These are phyloP conservation scores for Stichopus horrens DNA, from an alignment of 53 echinoderm and acorn worm genomes.

Conservation along the genomic window DNA sequence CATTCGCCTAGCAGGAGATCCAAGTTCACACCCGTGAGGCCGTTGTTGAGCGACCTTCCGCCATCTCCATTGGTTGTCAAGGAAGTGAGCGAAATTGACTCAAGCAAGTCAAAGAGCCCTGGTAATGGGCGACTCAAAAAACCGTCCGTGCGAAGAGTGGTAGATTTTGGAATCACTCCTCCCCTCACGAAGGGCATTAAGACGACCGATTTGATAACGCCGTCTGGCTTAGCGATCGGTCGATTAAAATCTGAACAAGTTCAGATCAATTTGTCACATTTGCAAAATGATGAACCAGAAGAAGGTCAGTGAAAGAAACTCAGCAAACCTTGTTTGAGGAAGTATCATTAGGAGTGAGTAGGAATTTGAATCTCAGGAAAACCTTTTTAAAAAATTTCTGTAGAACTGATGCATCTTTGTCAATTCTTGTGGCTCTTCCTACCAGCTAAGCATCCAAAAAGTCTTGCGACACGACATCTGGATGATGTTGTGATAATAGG, in stretches of 20 bases:
- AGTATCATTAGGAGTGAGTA: too few species aligned
- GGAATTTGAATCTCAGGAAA: too few species aligned
- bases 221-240: not conserved
- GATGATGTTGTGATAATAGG: too few species aligned
- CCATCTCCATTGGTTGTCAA: constrained; percentile 3
- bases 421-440: too few species aligned
- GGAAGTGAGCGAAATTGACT: constrained; percentile 15
- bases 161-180: constrained; percentile 33
- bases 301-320: too few species aligned
- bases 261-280: not conserved
- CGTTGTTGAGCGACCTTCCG: not conserved
- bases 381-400: too few species aligned
- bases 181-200: constrained; percentile 21
- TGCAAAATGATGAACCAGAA: not conserved
- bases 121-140: not conserved
- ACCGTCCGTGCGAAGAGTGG: not conserved
- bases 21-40: not conserved
- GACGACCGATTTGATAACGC: constrained; percentile 15
- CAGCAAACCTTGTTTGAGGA: too few species aligned
- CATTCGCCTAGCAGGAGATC: not conserved
- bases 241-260: not conserved
- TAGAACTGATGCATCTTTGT: too few species aligned
- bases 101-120: not conserved
- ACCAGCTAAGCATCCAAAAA: too few species aligned
- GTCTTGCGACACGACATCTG: too few species aligned